Base-by-base conservation (phyloP, 2,888 invertebrate genomes). In the Icerya purchasi region DNA sequence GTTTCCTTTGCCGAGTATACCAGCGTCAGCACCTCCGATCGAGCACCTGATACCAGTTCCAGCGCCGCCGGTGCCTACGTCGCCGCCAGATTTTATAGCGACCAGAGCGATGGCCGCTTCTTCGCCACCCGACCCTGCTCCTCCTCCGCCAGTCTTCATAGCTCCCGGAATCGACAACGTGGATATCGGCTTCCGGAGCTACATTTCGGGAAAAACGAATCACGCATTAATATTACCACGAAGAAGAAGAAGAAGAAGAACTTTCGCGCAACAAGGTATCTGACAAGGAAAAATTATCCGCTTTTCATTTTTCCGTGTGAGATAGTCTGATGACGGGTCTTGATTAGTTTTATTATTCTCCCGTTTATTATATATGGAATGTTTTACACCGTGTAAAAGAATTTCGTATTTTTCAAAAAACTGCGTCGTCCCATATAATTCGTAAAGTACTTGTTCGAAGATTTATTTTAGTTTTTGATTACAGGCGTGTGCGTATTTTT, bases 121-220 rank as follows among this genome's bases (percentile, higher is more conserved):
- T 74, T 88, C 88, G 71, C 75, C 76, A 67, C 68, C 70, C 69
- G 73, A 76, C 65, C 72, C 72, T 65, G 68, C 69, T 62, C 72
- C 72, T 64, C 72, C 65, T 62, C 66, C 72, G 74, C 75, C 75
- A 71, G 77, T 78, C 80, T 87, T 88, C 82, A 87, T 86, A 75
- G 87, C 88, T 75, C 89, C 89, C 73, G 93, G 91, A 77, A 93
- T 88, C 77, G 93, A 93, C 74, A 91, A 84, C 74, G 90, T 90
- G 76, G 93, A 93, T 75, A 92, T 92, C 75, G 87, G 93, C 81
- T 93, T 94, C 78, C 92, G 89, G 76, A 94, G 84, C 88, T 92
- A 82, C n/a, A n/a, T n/a, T 21, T 22, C 53, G 21, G 21, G 18
- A 5, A 8, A 21, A 21, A 18, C 3, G 14, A n/a, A n/a, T n/a